These are phyloP conservation scores for Apomyelois bistriatella DNA, from an alignment of 2,888 invertebrate species.

Conservation along the genomic window DNA sequence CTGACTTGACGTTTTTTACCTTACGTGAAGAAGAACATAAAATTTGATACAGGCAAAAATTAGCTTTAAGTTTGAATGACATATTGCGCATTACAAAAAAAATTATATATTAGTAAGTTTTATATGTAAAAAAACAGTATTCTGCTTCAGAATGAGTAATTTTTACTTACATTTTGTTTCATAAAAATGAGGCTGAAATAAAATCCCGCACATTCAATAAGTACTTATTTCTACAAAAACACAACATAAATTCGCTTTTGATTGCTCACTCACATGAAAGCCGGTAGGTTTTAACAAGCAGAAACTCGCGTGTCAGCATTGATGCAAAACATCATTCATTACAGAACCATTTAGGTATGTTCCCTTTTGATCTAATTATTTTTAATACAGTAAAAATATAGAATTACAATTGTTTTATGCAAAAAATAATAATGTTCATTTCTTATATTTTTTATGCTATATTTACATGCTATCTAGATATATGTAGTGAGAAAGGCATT, in stretches of 20 bases:
- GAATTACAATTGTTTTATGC: neutral
- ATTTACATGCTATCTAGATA: too few species aligned
- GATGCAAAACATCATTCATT: conserved; percentile 73
- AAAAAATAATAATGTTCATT: too few species aligned
- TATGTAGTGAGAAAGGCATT: too few species aligned
- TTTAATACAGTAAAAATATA: neutral
- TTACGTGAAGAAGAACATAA: too few species aligned
- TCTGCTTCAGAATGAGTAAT: neutral
- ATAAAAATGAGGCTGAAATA: neutral
- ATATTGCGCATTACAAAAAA: too few species aligned
- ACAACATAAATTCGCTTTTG: conserved; percentile 51
- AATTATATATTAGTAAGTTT: too few species aligned
- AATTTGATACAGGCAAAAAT: too few species aligned
- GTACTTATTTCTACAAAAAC: conserved; percentile 19
- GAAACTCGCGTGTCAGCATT: conserved; percentile 56
- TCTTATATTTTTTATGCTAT: too few species aligned
- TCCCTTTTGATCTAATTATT: neutral
- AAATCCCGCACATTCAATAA: conserved; percentile 34
- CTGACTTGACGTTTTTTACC: too few species aligned
- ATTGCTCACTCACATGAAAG: conserved; percentile 57
- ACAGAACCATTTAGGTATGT: conserved; percentile 29
- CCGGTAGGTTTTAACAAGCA: conserved; percentile 52
- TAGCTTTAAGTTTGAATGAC: too few species aligned
- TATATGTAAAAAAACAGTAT: too few species aligned
- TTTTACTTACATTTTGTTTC: neutral